Evolutionary conservation across 1,140 invertebrate genomes (phyloP).

Genomic region (Lordiphosa mommai): DNA sequence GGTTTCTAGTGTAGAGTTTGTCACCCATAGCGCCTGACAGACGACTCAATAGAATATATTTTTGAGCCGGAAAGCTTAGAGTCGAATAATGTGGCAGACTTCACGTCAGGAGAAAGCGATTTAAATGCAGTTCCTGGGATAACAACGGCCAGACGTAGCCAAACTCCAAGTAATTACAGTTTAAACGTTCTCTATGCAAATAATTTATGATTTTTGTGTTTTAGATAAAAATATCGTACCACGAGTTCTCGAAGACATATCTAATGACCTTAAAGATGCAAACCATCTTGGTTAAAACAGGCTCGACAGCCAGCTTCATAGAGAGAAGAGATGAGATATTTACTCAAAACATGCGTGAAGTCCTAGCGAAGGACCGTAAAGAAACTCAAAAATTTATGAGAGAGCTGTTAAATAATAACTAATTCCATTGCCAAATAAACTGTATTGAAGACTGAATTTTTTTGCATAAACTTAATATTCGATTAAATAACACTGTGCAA

Average conservation of each 20-base stretch:
- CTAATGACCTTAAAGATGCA: neutral
- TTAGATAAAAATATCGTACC: neutral
- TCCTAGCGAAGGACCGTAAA: neutral
- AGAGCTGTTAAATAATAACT: neutral
- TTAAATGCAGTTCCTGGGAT: too few relatives aligned
- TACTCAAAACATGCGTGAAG: neutral
- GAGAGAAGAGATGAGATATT: neutral
- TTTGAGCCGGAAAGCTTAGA: neutral
- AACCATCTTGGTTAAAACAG: neutral
- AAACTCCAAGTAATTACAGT: neutral
- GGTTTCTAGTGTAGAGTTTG: too few relatives aligned
- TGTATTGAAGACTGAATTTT: too few relatives aligned
- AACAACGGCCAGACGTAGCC: too few relatives aligned
- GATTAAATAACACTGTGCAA: too few relatives aligned
- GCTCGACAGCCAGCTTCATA: neutral
- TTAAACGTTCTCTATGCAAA: neutral
- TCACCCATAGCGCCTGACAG: too few relatives aligned
- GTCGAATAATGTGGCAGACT: too few relatives aligned
- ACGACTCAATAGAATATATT: neutral
- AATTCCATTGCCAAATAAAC: too few relatives aligned
- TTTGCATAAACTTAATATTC: too few relatives aligned
- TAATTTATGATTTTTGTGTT: neutral
- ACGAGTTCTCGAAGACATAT: neutral
- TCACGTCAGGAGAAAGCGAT: too few relatives aligned
- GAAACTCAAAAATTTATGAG: neutral